Base-by-base conservation (phyloP, 2,888 invertebrate genomes). In the Biston betularia region DNA sequence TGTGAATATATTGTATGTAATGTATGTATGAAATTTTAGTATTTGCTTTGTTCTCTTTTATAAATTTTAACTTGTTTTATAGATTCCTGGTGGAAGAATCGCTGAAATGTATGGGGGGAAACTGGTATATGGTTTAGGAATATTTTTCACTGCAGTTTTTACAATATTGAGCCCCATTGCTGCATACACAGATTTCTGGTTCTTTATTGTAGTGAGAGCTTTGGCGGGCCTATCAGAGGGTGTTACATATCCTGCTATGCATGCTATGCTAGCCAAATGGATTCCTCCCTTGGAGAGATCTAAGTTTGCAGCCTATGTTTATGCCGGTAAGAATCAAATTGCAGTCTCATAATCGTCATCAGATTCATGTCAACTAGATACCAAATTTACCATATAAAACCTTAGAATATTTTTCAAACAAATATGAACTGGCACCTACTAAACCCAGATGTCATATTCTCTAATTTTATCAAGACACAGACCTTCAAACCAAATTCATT, bases 221-320 rank as follows among this genome's bases (percentile, higher is more conserved):
- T 86, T 97, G 8, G 97, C 98, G 86, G 98, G 98, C 24, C 95
- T 98, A 83, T 96, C 97, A 0, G 98, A 98, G 93, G 98, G 97
- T 42, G 98, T 98, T 6, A 98, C 98, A 8, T 98, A 98, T 88
- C 99, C 99, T 14, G 97, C 98, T 0, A 98, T 98, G 98, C 98
- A 98, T 87, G 96, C 97, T 15, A 97, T 99, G 96, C 93, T 98
- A 79, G 97, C 98, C 0, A 95, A 96, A 72, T 99, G 99, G 99
- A 97, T 98, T 59, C 98, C 98, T 7, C 98, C 98, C 1, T 86
- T 97, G 78, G 99, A 99, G 86, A 95, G 98, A 77, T 97, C 97
- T 59, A 97, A 97, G 87, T 97, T 98, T 87, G 98, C 97, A 11
- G 98, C 98, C 40, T 95, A 96, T 84, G 97, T 97, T 6, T 97